Evolutionary conservation across 2,888 invertebrate species (phyloP), one percentile per base, ranked within the genome.

Genomic region (Spialia ferax): DNA sequence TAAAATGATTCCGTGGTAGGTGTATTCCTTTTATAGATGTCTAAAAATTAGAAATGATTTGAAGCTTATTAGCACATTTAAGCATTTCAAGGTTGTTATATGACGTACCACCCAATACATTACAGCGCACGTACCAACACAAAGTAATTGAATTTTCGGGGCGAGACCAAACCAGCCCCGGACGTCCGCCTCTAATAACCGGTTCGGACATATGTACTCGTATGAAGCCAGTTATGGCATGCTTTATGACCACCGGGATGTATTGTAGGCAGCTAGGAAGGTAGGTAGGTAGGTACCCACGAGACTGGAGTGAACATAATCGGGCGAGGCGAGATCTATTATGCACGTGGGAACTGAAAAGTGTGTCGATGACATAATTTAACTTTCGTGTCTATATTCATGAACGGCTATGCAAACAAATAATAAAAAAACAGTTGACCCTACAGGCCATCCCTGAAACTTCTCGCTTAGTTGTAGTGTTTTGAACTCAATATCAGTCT

Each of bases 131-230:
- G 48, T 29, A 26, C 77, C 42, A 42, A 42, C 50, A 78, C 80
- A 86, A 85, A 88, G 87, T 89, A 89, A 91, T 90, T 90, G 83
- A 88, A 89, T 90, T 90, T 89, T 86, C 82, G 83, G 85, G 76
- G 77, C 76, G 82, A 81, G 67, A 68, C 68, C 68, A 69, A 55
- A 59, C 63, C 57, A 54, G 63, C 68, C 55, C 57, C 50, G 67
- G 68, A 69, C 60, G 71, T 72, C 73, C 68, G 69, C 68, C 71
- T 69, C 75, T 75, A 75, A 76, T 77, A 77, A 74, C 71, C 71
- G 73, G 68, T 72, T 70, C 72, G 73, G 73, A 74, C 74, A 70
- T 29, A n/a, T n/a, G n/a, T n/a, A n/a, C n/a, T n/a, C n/a, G n/a
- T 69, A 68, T 71, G 72, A 71, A 71, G 72, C 74, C 69, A 71